phyloP scores from a whole-genome alignment of 2,113 vertebrate species.

The Talpa occidentalis region DNA sequence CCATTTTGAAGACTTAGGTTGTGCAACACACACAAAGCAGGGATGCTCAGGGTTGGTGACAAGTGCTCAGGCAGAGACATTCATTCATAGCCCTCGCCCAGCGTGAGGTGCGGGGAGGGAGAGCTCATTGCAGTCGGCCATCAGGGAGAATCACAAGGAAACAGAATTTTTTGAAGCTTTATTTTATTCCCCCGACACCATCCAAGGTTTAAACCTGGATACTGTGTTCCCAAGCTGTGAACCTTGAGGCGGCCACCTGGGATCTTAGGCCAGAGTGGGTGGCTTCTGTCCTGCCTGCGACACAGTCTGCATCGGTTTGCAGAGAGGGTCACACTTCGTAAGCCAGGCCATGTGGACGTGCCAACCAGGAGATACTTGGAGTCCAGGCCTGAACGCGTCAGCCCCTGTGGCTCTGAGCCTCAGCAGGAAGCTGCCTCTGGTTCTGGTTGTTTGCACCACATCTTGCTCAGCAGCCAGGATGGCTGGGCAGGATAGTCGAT shows the following conservation, averaged over 20 bases:
- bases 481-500: slow-evolving; percentile 64
- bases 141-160: too few species aligned
- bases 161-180: too few species aligned
- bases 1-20: too few species aligned
- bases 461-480: slow-evolving; percentile 53
- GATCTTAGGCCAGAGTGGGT: not conserved
- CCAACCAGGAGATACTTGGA: not conserved
- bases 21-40: too few species aligned
- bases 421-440: not conserved
- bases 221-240: not conserved
- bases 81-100: too few species aligned
- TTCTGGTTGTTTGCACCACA: not conserved
- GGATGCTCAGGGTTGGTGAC: too few species aligned
- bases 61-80: too few species aligned
- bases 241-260: too few species aligned
- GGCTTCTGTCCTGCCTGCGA: not conserved
- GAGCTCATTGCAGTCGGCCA: too few species aligned
- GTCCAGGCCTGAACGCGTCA: not conserved
- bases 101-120: too few species aligned
- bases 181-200: too few species aligned
- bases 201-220: too few species aligned
- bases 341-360: accelerated
- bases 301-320: not conserved
- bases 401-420: not conserved
- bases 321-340: not conserved